phyloP scores from a whole-genome alignment of 2,888 invertebrate species.

The Melipona bicolor region DNA sequence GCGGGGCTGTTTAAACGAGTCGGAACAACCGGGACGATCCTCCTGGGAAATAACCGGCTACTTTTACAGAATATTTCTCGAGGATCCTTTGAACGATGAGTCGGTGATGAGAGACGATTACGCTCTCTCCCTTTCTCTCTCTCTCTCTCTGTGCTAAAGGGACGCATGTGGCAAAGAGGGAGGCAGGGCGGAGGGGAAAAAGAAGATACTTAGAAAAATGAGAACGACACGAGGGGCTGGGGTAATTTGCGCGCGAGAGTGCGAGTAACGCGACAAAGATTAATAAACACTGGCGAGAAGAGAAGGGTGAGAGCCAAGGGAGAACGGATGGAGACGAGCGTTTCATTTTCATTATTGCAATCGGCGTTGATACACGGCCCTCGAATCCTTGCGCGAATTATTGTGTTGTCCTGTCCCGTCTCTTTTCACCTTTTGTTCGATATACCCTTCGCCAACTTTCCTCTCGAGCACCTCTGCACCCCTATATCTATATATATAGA shows the following conservation, averaged over 20 bases:
- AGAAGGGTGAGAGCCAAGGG: neutral
- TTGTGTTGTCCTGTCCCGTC: conserved; percentile 9
- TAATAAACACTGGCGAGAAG: conserved; percentile 45
- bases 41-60: conserved; percentile 50
- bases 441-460: neutral
- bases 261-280: conserved; percentile 32
- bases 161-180: no score
- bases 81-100: conserved; percentile 38
- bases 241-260: conserved; percentile 21
- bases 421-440: conserved; percentile 34
- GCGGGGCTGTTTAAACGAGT: neutral
- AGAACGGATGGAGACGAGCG: neutral
- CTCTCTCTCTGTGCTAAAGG: conserved; percentile 1
- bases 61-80: conserved; percentile 31
- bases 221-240: conserved; percentile 2
- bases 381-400: conserved; percentile 51
- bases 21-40: conserved; percentile 12
- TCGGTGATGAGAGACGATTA: conserved; percentile 24
- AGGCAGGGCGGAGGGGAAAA: neutral
- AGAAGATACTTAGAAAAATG: conserved; percentile 34
- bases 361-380: conserved; percentile 29
- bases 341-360: conserved; percentile 58
- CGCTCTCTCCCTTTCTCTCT: conserved; percentile 10
- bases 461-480: neutral
- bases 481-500: neutral